Percentiles rank a stretch among this genome's conserved stretches.
phyloP scores from a whole-genome alignment of 2,888 invertebrate genomes.

The Cephus pulcher region DNA sequence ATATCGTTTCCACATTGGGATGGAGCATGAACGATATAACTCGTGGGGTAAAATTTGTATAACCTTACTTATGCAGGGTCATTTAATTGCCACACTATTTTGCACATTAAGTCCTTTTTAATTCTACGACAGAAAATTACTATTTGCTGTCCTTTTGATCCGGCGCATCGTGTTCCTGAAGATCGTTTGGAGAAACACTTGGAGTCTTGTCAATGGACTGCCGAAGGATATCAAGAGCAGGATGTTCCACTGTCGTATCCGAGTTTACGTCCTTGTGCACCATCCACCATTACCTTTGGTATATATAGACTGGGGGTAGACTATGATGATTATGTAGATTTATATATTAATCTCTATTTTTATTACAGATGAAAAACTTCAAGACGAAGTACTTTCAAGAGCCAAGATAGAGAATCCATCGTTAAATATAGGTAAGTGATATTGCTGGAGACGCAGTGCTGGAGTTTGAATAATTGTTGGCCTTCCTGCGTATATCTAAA shows the following conservation, averaged over 20 bases:
- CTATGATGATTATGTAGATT: not conserved
- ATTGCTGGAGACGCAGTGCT: not conserved
- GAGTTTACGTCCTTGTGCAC: conserved; percentile 42
- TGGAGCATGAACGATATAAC: conserved; percentile 44
- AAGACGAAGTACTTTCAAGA: conserved; percentile 54
- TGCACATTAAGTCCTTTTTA: conserved; percentile 1
- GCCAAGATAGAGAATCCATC: conserved; percentile 49
- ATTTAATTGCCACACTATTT: not conserved
- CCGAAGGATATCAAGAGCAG: conserved; percentile 65
- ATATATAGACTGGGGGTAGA: conserved; percentile 17
- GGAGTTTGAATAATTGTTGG: not conserved
- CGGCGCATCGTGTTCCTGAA: conserved; percentile 65
- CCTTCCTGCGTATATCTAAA: conserved; percentile 30
- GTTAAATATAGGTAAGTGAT: conserved; percentile 54
- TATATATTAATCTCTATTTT: conserved; percentile 19
- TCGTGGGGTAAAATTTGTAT: conserved; percentile 30
- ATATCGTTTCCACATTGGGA: conserved; percentile 33
- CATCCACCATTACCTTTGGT: conserved; percentile 62
- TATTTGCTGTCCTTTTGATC: conserved; percentile 66
- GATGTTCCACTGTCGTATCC: conserved; percentile 68
- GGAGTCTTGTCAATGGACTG: conserved; percentile 66
- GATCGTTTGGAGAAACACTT: conserved; percentile 65
- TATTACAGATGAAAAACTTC: conserved; percentile 65
- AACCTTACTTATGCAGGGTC: not conserved
- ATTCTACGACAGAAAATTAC: conserved; percentile 23